Evolutionary conservation across 1,140 invertebrate species (phyloP).

Genomic region (Drosophila eugracilis): DNA sequence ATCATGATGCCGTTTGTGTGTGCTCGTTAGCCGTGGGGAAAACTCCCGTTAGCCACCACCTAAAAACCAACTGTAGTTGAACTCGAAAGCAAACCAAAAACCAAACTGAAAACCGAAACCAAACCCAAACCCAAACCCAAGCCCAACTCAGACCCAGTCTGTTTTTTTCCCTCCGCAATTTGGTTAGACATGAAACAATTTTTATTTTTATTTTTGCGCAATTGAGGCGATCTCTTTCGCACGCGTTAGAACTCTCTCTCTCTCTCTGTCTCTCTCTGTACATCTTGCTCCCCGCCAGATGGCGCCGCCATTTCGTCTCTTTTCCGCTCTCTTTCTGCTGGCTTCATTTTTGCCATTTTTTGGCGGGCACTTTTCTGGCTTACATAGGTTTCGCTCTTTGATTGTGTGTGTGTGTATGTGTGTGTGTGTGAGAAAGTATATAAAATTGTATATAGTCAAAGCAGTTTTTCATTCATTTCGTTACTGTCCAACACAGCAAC

Average conservation of each 20-base stretch:
- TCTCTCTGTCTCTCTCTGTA: neutral
- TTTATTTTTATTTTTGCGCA: slow-evolving; percentile 63
- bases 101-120: slow-evolving; percentile 55
- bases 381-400: slow-evolving; percentile 32
- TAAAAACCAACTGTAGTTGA: slow-evolving; percentile 30
- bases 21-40: slow-evolving; percentile 19
- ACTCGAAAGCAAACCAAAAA: slow-evolving; percentile 30
- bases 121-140: slow-evolving; percentile 22
- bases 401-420: slow-evolving; percentile 27
- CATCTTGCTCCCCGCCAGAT: slow-evolving; percentile 62
- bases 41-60: slow-evolving; percentile 17
- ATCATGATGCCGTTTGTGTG: slow-evolving; percentile 39
- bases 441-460: slow-evolving; percentile 30
- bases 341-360: slow-evolving; percentile 47
- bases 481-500: slow-evolving; percentile 66
- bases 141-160: slow-evolving; percentile 42
- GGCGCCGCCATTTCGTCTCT: too few relatives aligned
- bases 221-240: slow-evolving; percentile 18
- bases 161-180: slow-evolving; percentile 29
- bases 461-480: slow-evolving; percentile 72
- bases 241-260: too few relatives aligned
- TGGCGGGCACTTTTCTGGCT: slow-evolving; percentile 46
- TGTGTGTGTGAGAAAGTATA: neutral
- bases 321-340: slow-evolving; percentile 6
- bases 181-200: slow-evolving; percentile 61